Conservation (phyloP, 2,113 vertebrate species). For the Megaceryle torquata region DNA sequence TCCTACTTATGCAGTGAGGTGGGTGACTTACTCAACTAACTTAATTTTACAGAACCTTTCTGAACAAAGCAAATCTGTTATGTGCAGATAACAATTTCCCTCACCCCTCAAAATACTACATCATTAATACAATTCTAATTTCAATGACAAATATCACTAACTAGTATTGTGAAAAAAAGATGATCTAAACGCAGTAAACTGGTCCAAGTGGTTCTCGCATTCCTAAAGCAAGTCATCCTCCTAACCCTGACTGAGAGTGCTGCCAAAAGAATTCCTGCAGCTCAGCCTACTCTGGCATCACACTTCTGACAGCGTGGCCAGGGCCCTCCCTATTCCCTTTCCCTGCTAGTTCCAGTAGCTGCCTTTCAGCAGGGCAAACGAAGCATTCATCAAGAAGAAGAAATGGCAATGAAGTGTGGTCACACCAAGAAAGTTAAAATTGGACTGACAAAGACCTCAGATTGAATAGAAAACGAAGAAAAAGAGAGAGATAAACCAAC, state of each 20-base stretch:
- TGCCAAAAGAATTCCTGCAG: neutral
- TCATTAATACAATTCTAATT: neutral
- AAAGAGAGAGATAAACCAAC: neutral
- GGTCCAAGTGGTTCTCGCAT: neutral
- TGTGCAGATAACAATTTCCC: neutral
- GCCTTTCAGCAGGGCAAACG: neutral
- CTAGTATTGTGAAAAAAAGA: neutral
- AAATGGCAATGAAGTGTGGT: neutral
- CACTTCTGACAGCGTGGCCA: rapidly evolving
- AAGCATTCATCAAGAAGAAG: neutral
- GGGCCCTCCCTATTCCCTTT: neutral
- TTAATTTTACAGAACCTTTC: neutral
- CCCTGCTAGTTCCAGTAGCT: neutral
- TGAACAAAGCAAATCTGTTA: neutral
- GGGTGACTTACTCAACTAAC: neutral
- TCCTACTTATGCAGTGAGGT: neutral
- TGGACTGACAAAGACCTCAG: neutral
- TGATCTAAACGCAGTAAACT: neutral
- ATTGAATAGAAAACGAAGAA: neutral
- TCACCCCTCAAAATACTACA: neutral
- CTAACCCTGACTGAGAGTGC: neutral
- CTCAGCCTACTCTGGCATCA: neutral
- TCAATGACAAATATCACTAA: neutral
- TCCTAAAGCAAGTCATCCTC: neutral
- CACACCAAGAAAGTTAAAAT: neutral